These are phyloP conservation scores for Liodrosophila aerea DNA, from an alignment of 2,888 invertebrate genomes.

Conservation along the genomic window DNA sequence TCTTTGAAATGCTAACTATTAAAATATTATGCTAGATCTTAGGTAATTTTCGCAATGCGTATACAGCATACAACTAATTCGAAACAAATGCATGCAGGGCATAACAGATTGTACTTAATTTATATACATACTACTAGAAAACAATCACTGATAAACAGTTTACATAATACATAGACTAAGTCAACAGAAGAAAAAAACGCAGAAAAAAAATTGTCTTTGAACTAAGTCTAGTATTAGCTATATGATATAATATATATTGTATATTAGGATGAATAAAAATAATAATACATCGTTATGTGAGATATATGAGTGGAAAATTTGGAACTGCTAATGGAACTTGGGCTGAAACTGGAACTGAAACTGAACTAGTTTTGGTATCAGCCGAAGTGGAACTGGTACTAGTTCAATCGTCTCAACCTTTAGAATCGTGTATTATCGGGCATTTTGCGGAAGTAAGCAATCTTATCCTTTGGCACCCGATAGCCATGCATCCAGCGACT, in stretches of 20 bases:
- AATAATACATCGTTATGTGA: no score
- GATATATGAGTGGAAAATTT: background rate
- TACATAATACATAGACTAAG: no score
- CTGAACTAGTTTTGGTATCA: background rate
- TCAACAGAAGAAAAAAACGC: background rate
- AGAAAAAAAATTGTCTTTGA: constrained; percentile 1
- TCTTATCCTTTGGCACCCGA: constrained; percentile 89
- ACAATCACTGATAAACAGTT: no score
- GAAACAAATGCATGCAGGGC: constrained; percentile 20
- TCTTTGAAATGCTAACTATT: background rate
- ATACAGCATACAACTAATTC: constrained; percentile 1
- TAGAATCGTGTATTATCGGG: constrained; percentile 91
- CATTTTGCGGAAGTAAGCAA: constrained; percentile 92
- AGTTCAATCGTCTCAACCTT: background rate
- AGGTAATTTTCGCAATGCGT: constrained; percentile 9
- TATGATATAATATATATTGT: no score
- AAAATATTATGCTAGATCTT: background rate
- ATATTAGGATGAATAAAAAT: no score
- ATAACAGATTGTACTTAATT: constrained; percentile 29
- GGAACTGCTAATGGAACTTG: no score
- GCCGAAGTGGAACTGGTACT: background rate
- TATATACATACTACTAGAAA: background rate
- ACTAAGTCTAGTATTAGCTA: background rate
- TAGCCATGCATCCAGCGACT: constrained; percentile 96
- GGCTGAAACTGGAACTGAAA: no score